Evolutionary conservation across 2,797 vertebrate genomes (phyloP).

Genomic region (Hoplostethus atlanticus): DNA sequence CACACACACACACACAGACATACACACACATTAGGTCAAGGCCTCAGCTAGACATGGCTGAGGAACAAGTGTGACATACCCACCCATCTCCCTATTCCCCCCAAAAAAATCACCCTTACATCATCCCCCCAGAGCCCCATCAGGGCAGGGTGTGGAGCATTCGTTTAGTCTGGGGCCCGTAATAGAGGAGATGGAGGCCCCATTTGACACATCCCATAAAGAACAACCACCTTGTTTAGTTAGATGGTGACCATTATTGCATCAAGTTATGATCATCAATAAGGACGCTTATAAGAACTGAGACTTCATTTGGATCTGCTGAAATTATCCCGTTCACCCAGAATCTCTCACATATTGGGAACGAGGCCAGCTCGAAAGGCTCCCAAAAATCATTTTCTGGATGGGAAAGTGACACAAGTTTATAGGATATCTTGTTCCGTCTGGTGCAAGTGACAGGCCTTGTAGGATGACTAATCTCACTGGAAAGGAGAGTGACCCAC

Average conservation of each 20-base stretch:
- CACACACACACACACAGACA: constrained; percentile 40
- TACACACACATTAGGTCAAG: constrained; percentile 56
- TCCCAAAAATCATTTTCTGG: constrained; percentile 12
- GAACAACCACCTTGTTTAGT: constrained; percentile 35
- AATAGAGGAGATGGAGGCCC: constrained; percentile 18
- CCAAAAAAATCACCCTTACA: constrained; percentile 68
- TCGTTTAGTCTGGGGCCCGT: constrained; percentile 30
- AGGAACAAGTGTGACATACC: constrained; percentile 35
- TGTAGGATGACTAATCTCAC: constrained; percentile 37
- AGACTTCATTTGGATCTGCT: constrained; percentile 14
- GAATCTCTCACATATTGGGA: constrained; percentile 27
- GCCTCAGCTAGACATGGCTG: constrained; percentile 50
- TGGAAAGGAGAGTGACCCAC: constrained; percentile 56
- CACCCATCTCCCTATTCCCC: constrained; percentile 38
- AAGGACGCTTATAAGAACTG: constrained; percentile 36
- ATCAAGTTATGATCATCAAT: constrained; percentile 67
- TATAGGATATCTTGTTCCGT: constrained; percentile 26
- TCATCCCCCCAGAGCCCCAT: constrained; percentile 63
- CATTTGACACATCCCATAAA: constrained; percentile 15
- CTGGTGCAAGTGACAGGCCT: constrained; percentile 33
- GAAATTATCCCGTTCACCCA: constrained; percentile 34
- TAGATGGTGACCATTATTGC: constrained; percentile 57
- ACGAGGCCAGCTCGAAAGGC: constrained; percentile 5
- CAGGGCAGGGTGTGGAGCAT: constrained; percentile 45
- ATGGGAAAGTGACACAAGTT: constrained; percentile 30